A percentile compares a stretch with the other conserved stretches of the same genome.
These are phyloP conservation scores for Narcine bancroftii DNA, from an alignment of 2,113 vertebrate species.

Conservation along the genomic window DNA sequence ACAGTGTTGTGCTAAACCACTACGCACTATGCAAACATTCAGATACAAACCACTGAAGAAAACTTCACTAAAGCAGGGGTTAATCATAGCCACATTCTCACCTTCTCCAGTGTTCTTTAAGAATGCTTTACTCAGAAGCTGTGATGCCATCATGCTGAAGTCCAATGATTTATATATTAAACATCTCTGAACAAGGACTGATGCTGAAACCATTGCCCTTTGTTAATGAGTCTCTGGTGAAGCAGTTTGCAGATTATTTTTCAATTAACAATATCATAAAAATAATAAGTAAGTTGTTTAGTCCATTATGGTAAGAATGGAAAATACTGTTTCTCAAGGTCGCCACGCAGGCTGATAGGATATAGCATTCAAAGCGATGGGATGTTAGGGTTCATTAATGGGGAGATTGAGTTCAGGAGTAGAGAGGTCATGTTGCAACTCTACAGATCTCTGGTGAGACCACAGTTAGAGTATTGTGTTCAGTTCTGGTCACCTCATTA, in stretches of 20 bases:
- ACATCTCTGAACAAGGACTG: background rate
- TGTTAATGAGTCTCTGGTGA: background rate
- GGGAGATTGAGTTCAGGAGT: no score
- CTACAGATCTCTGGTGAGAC: no score
- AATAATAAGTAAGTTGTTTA: background rate
- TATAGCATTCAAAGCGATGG: no score
- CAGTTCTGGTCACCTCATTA: no score
- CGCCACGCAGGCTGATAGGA: no score
- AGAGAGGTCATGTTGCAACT: no score
- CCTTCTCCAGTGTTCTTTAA: background rate
- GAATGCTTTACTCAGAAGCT: background rate
- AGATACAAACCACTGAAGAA: background rate
- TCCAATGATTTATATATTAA: background rate
- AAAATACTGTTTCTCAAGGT: no score
- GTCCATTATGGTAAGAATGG: background rate
- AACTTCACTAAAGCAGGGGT: background rate
- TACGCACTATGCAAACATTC: no score
- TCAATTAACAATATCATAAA: background rate
- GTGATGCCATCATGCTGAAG: background rate
- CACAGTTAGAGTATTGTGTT: no score
- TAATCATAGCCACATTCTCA: background rate
- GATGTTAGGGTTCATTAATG: no score
- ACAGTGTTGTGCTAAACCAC: no score
- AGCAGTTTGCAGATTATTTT: background rate
- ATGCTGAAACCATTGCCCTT: background rate